Percentiles rank a stretch among this genome's conserved stretches.
Conservation (phyloP, 2,797 vertebrate species). For the Peromyscus attwateri region DNA sequence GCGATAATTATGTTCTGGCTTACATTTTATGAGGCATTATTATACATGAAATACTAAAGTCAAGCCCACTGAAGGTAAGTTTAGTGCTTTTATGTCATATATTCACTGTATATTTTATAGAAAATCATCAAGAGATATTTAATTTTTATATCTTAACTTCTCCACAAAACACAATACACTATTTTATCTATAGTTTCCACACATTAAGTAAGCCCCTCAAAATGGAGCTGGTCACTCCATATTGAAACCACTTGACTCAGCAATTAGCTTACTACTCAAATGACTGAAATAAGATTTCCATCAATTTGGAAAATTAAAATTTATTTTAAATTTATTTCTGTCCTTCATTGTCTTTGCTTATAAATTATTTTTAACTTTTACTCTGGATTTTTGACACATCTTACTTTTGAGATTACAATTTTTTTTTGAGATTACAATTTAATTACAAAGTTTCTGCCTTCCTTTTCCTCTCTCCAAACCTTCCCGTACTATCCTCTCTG, state of each 20-base stretch:
- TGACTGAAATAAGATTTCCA: neutral
- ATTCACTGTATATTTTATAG: neutral
- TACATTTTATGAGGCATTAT: neutral
- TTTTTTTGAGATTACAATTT: neutral
- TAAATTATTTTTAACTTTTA: neutral
- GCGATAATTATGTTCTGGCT: neutral
- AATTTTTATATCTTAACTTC: slow-evolving; percentile 24
- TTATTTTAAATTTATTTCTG: neutral
- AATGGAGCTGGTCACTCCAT: neutral
- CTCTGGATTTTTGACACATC: neutral
- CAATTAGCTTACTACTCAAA: neutral
- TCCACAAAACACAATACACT: neutral
- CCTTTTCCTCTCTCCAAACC: neutral
- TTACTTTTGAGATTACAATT: neutral
- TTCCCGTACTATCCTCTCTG: neutral
- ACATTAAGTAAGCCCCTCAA: neutral
- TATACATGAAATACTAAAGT: neutral
- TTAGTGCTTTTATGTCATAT: neutral
- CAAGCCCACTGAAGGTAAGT: neutral
- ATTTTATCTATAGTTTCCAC: neutral
- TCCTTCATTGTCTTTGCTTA: neutral
- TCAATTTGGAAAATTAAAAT: neutral
- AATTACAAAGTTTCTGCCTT: neutral
- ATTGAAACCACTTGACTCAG: neutral
- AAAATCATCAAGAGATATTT: slow-evolving; percentile 6